Base-by-base conservation (phyloP, 2,888 invertebrate genomes). In the Phalangium opilio region DNA sequence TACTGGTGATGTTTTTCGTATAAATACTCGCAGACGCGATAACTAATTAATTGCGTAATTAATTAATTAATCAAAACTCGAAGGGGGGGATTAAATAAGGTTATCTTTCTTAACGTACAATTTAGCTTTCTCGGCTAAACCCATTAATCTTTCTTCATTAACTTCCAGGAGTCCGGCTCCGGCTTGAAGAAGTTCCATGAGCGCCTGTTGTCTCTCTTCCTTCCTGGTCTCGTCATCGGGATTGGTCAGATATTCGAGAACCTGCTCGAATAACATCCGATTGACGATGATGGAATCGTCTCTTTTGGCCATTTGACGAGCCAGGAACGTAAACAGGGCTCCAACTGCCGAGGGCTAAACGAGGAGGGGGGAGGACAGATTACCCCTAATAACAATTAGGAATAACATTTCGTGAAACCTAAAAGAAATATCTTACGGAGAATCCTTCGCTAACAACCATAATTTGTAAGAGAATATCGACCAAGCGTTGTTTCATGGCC, bases 381-480 rank as follows among this genome's bases (percentile, higher is more conserved):
- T 15, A 17, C n/a, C 8, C 11, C 34, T 5, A 35, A n/a, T 32
- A 17, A 40, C 5, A 36, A 49, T 15, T 14, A 39, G 1, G 1
- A n/a, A 34, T 34, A n/a, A 11, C n/a, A 12, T n/a, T 34, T 12
- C n/a, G 11, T 34, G n/a, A n/a, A 34, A 34, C 34, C 34, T 12
- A 34, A 34, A n/a, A n/a, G n/a, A 34, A 34, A 11, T n/a, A 34
- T 66, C 74, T 72, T 67, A 79, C 79, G 46, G 75, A 71, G 60
- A 78, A 79, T 57, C 77, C 76, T 44, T 75, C 73, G 41, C 67
- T 69, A 48, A 70, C 68, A 17, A 77, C 73, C 68, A 84, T 79
- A 44, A 85, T 76, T 63, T 77, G 77, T 43, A 84, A 67, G 34
- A 86, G 68, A 61, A 86, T 82, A 61, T 84, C 80, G 33, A 85